Conservation (phyloP, 2,888 invertebrate species). For the Polietes domitor region DNA sequence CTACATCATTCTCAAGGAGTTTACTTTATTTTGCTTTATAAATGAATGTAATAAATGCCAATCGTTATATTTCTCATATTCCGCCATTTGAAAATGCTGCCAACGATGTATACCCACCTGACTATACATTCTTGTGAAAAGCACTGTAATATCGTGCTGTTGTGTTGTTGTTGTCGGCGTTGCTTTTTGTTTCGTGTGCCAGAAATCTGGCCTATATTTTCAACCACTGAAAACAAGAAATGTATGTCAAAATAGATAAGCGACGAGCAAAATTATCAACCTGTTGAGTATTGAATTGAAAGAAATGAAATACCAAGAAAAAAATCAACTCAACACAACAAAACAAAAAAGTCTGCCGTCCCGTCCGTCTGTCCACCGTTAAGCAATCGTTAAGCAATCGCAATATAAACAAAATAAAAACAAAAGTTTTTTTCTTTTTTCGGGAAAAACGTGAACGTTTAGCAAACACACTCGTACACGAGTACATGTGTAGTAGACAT, state of each 20-base stretch:
- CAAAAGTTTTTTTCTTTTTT: neutral
- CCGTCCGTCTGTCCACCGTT: neutral
- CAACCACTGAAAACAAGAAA: neutral
- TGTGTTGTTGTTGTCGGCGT: too few relatives aligned
- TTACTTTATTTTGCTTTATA: too few relatives aligned
- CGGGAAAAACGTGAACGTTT: neutral
- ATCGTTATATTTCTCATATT: too few relatives aligned
- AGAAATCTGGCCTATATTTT: constrained; percentile 20
- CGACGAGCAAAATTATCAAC: neutral
- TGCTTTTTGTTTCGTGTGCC: neutral
- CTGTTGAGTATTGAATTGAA: constrained; percentile 1
- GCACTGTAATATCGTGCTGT: neutral
- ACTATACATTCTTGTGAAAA: neutral
- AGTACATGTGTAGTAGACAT: neutral
- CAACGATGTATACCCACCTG: too few relatives aligned
- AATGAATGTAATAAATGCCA: too few relatives aligned
- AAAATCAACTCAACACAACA: neutral
- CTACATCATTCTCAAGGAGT: too few relatives aligned
- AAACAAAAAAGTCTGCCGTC: neutral
- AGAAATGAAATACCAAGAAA: neutral
- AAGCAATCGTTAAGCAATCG: too few relatives aligned
- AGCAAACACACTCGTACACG: neutral
- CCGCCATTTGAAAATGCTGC: too few relatives aligned
- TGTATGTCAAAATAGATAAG: constrained; percentile 19
- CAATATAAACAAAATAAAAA: neutral